Evolutionary conservation across 1,140 invertebrate species (phyloP).

Genomic region (Caenorhabditis inopinata): DNA sequence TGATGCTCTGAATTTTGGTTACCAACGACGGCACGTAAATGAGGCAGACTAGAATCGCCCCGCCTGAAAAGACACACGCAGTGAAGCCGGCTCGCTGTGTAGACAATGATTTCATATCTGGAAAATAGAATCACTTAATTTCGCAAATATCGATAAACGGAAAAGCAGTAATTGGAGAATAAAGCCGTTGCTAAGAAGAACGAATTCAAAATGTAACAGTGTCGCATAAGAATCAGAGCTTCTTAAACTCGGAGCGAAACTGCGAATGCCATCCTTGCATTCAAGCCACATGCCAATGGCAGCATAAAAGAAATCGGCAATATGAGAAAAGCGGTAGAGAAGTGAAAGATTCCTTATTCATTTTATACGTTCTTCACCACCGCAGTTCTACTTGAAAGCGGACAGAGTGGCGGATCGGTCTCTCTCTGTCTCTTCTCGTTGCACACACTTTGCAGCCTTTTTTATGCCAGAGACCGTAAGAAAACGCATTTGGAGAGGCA

Average conservation of each 20-base stretch:
- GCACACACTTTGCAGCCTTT: not conserved
- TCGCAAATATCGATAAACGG: too few relatives aligned
- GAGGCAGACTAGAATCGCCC: slow-evolving; percentile 52
- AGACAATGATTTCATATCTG: slow-evolving; percentile 47
- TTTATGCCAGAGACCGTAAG: slow-evolving; percentile 28
- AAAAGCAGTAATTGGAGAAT: too few relatives aligned
- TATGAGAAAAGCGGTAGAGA: not conserved
- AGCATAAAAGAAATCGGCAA: not conserved
- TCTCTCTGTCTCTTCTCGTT: not conserved
- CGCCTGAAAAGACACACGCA: slow-evolving; percentile 54
- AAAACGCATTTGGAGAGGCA: slow-evolving; percentile 30
- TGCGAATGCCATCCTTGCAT: too few relatives aligned
- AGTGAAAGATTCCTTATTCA: not conserved
- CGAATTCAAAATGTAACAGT: too few relatives aligned
- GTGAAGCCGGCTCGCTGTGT: slow-evolving; percentile 55
- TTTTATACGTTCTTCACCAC: slow-evolving; percentile 25
- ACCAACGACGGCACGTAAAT: slow-evolving; percentile 58
- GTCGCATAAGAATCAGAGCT: too few relatives aligned
- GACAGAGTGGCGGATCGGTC: slow-evolving; percentile 25
- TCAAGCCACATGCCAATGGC: too few relatives aligned
- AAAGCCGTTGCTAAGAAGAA: too few relatives aligned
- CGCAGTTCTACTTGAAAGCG: slow-evolving; percentile 28
- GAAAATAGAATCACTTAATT: not conserved
- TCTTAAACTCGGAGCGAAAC: too few relatives aligned
- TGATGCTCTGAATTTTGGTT: slow-evolving; percentile 58